Percentiles rank a stretch among this genome's conserved stretches.
Evolutionary conservation across 2,888 invertebrate species (phyloP).

Genomic region (Stictocephala bisonia): DNA sequence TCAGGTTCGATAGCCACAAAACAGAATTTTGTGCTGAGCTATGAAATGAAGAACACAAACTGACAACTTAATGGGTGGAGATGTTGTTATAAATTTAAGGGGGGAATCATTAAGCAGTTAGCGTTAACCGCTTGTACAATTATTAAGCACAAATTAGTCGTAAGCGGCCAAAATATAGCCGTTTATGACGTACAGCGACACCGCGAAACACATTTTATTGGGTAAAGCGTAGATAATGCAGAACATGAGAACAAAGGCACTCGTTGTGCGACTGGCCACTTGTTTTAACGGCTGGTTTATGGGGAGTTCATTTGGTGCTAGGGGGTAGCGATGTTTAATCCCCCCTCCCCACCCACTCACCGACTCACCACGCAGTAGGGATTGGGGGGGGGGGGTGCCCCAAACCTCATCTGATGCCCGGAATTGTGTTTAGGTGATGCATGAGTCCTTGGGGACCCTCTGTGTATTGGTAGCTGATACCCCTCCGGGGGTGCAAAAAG

Average conservation of each 20-base stretch:
- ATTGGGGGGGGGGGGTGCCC: not conserved
- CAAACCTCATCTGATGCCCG: conserved; percentile 46
- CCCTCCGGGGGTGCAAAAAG: conserved; percentile 32
- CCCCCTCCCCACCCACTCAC: not conserved
- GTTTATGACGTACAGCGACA: not conserved
- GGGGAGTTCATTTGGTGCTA: conserved; percentile 45
- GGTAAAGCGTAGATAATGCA: conserved; percentile 22
- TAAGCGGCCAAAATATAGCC: conserved; percentile 11
- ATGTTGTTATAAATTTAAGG: no score
- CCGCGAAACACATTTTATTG: conserved; percentile 27
- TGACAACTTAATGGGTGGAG: no score
- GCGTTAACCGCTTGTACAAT: no score
- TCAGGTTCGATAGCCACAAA: no score
- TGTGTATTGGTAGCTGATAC: conserved; percentile 40
- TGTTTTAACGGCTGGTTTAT: conserved; percentile 37
- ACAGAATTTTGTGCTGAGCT: no score
- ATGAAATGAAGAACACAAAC: no score
- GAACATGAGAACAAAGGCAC: conserved; percentile 9
- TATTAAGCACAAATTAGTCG: conserved; percentile 9
- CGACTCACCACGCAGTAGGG: not conserved
- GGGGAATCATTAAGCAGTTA: no score
- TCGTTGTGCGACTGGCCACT: conserved; percentile 29
- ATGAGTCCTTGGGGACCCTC: conserved; percentile 33
- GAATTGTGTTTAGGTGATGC: conserved; percentile 47
- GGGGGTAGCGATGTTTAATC: conserved; percentile 40